Evolutionary conservation across 2,113 vertebrate species (phyloP).

Genomic region (Onychostruthus taczanowskii): DNA sequence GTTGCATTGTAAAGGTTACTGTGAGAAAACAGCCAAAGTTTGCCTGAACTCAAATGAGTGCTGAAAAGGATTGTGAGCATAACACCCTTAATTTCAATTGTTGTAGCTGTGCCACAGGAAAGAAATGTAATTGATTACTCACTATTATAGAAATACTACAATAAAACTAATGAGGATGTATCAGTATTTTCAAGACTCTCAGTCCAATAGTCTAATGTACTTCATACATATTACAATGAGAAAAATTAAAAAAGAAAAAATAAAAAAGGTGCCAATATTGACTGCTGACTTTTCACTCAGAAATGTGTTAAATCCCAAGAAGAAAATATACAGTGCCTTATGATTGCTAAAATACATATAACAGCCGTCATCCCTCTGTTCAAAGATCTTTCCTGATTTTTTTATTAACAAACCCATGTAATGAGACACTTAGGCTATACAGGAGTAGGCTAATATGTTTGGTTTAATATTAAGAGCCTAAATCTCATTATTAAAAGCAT

Average conservation of each 20-base stretch:
- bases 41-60: neutral
- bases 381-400: neutral
- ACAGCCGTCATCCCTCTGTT: neutral
- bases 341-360: neutral
- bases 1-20: conserved; percentile 49
- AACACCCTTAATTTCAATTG: neutral
- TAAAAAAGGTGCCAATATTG: neutral
- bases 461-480: neutral
- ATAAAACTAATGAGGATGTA: neutral
- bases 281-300: neutral
- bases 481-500: neutral
- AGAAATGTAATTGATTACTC: neutral
- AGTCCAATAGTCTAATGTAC: neutral
- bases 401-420: neutral
- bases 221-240: neutral
- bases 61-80: neutral
- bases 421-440: neutral
- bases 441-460: neutral
- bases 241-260: neutral
- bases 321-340: neutral
- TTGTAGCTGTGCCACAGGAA: neutral
- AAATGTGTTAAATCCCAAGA: neutral
- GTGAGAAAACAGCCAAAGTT: conserved; percentile 32
- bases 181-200: neutral
- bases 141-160: neutral